These are phyloP conservation scores for Jacana jacana DNA, from an alignment of 2,113 vertebrate genomes.

Conservation along the genomic window DNA sequence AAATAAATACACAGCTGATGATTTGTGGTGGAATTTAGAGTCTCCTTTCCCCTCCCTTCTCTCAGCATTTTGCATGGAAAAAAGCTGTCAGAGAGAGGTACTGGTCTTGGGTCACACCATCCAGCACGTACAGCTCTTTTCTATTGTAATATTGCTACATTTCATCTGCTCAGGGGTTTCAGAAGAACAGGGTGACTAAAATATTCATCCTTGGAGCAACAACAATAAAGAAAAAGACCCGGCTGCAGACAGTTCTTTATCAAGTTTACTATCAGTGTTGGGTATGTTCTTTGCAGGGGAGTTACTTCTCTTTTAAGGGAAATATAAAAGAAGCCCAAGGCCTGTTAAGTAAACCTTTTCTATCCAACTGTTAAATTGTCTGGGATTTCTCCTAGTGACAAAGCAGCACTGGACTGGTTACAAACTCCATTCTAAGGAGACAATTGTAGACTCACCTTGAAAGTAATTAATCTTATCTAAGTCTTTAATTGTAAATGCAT, in stretches of 20 bases:
- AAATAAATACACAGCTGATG: not conserved
- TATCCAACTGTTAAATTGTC: not conserved
- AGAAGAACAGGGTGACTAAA: not conserved
- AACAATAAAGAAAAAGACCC: not conserved
- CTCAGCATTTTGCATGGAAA: not conserved
- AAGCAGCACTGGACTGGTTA: not conserved
- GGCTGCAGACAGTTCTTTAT: not conserved
- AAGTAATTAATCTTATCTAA: conserved; percentile 53
- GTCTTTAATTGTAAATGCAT: conserved; percentile 41
- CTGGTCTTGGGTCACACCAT: not conserved
- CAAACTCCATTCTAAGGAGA: conserved; percentile 1
- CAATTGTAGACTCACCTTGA: not conserved
- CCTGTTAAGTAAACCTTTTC: not conserved
- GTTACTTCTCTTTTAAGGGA: not conserved
- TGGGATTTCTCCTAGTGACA: not conserved
- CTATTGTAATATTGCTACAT: not conserved
- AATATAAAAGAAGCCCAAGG: not conserved
- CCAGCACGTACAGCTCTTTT: not conserved
- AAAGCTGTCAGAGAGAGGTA: not conserved
- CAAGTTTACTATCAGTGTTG: not conserved
- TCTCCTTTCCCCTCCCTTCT: not conserved
- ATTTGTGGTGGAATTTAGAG: not conserved
- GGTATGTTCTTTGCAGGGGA: not conserved
- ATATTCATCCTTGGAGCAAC: not conserved
- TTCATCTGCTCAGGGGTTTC: not conserved